Conservation (phyloP, 2,113 vertebrate genomes). For the Procavia capensis region DNA sequence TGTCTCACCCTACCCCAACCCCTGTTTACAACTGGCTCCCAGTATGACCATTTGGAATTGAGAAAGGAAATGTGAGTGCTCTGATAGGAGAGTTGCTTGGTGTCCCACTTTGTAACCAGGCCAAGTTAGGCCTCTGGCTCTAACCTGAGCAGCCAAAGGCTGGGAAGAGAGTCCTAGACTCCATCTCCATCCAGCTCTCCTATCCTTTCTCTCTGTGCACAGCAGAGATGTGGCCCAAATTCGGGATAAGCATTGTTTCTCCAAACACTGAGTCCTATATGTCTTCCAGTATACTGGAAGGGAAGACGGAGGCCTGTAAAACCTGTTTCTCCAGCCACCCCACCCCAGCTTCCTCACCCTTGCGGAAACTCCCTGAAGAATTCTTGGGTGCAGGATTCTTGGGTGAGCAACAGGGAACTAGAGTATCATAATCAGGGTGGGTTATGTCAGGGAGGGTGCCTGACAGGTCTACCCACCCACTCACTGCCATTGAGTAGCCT, state of each 20-base stretch:
- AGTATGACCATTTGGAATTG: neutral
- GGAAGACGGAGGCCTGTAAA: slow-evolving; percentile 53
- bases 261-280: slow-evolving; percentile 57
- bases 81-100: neutral
- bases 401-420: neutral
- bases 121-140: neutral
- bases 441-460: neutral
- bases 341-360: neutral
- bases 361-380: slow-evolving; percentile 30
- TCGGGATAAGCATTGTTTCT: slow-evolving; percentile 63
- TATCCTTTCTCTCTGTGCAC: neutral
- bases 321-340: slow-evolving; percentile 51
- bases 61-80: neutral
- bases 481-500: too few relatives aligned
- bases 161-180: neutral
- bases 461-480: too few relatives aligned
- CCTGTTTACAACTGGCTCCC: neutral
- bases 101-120: neutral
- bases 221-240: slow-evolving; percentile 39
- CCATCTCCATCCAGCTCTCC: neutral
- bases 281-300: neutral
- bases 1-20: neutral
- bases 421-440: too few relatives aligned
- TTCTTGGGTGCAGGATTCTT: neutral
- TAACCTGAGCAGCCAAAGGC: neutral